Evolutionary conservation across 2,113 vertebrate species (phyloP).

Genomic region (Dromiciops gliroides): DNA sequence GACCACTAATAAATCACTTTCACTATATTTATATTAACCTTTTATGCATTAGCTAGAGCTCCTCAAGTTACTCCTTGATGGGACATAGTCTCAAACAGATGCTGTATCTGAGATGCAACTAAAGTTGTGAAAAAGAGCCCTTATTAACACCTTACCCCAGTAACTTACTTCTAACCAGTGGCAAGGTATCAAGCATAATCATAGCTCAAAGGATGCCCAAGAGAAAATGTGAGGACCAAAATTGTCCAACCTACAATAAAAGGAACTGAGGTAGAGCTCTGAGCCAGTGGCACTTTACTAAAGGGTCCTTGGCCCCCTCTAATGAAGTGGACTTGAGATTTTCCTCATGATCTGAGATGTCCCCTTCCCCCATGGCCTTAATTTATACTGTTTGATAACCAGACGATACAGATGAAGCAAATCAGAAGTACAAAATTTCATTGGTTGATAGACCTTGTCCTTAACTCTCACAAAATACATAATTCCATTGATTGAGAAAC

Average conservation of each 20-base stretch:
- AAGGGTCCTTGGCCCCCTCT: background rate
- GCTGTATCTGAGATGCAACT: background rate
- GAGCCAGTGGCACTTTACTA: background rate
- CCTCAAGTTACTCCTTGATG: background rate
- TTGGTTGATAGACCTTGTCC: background rate
- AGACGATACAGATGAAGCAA: background rate
- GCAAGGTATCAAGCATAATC: background rate
- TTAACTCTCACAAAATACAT: background rate
- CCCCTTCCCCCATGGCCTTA: background rate
- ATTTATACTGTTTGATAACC: background rate
- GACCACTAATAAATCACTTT: background rate
- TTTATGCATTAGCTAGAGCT: background rate
- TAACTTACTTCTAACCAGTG: background rate
- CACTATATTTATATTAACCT: no score
- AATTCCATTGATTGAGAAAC: background rate
- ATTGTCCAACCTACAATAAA: background rate
- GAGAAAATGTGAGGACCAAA: background rate
- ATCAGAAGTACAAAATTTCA: background rate
- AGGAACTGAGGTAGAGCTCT: background rate
- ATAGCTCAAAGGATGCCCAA: background rate
- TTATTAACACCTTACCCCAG: background rate
- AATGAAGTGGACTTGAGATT: background rate
- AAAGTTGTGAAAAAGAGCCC: background rate
- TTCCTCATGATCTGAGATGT: background rate
- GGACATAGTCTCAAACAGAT: background rate